A percentile compares a stretch with the other conserved stretches of the same genome.
phyloP scores from a whole-genome alignment of 2,888 invertebrate genomes.

The Strigamia transsilvanica region DNA sequence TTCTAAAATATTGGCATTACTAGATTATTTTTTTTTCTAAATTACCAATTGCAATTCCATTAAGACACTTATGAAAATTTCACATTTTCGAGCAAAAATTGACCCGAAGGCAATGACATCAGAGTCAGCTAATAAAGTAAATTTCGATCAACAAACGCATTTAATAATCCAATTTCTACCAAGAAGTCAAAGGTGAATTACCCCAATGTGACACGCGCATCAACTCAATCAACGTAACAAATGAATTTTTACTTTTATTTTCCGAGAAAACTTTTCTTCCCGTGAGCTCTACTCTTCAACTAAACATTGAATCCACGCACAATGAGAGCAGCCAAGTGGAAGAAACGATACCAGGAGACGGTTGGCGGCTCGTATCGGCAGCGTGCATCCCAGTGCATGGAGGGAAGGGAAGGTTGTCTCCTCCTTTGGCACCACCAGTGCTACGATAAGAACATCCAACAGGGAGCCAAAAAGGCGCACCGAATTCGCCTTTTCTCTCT shows the following conservation, averaged over 20 bases:
- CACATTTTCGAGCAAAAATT: too few relatives aligned
- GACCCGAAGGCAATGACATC: neutral
- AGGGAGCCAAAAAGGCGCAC: conserved; percentile 43
- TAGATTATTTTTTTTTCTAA: too few relatives aligned
- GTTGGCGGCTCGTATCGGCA: conserved; percentile 46
- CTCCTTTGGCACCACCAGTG: conserved; percentile 43
- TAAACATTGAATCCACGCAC: conserved; percentile 30
- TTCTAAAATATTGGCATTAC: neutral
- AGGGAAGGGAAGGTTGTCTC: conserved; percentile 41
- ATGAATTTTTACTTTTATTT: conserved; percentile 29
- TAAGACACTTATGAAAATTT: neutral
- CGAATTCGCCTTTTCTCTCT: conserved; percentile 27
- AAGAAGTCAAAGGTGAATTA: conserved; percentile 32
- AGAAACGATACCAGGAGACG: conserved; percentile 48
- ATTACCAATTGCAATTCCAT: neutral
- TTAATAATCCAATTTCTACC: conserved; percentile 27
- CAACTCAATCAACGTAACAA: conserved; percentile 34
- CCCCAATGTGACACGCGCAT: conserved; percentile 26
- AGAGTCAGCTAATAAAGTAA: neutral
- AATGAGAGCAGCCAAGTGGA: conserved; percentile 43
- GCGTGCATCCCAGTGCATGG: conserved; percentile 36
- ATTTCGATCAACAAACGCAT: neutral
- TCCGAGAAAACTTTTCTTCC: neutral
- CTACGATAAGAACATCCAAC: conserved; percentile 36
- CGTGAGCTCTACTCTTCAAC: conserved; percentile 12